Base-by-base conservation (phyloP, 1,140 invertebrate genomes). In the Drosophila sturtevanti region DNA sequence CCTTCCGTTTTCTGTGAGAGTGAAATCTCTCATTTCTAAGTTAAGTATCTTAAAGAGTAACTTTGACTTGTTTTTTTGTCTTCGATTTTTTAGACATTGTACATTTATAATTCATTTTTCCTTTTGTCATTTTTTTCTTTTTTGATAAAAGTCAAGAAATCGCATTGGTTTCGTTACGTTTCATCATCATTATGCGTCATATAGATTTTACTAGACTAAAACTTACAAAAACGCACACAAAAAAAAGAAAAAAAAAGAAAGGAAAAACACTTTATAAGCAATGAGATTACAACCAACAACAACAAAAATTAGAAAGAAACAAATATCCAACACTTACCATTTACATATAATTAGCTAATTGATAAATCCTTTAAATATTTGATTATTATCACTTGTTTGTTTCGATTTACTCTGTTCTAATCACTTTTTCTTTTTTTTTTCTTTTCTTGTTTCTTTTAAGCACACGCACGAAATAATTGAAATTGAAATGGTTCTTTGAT, bases 331-430 rank as follows among this genome's bases (percentile, higher is more conserved):
- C 68, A 86, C 81, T 52, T 31, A 86, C 81, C 81, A 86, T 86
- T 86, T 86, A 86, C 78, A 78, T 80, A 85, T 72, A 78, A 86
- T 75, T 86, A 56, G 38, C 24, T 48, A 72, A 35, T 61, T 74
- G 55, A 18, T 56, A 84, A 67, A 62, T 71, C 54, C 12, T 72
- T 69, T 74, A 73, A 70, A 68, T n/a, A n/a, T 31, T 21, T 48
- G 41, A 24, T 67, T 24, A 12, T 52, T 52, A 27, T 21, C 7
- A 56, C 18, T 21, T 59, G 51, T 67, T 68, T 0, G 2, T 1
- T 34, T 21, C 21, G n/a, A n/a, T 21, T 21, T 12, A 38, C 27
- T 37, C 9, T 11, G 18, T 14, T 55, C 4, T 54, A 5, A 12
- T 55, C 51, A 4, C 4, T 31, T 0, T 52, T 37, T 68, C 24